Evolutionary conservation across 2,797 vertebrate species (phyloP).

Genomic region (Periparus ater): DNA sequence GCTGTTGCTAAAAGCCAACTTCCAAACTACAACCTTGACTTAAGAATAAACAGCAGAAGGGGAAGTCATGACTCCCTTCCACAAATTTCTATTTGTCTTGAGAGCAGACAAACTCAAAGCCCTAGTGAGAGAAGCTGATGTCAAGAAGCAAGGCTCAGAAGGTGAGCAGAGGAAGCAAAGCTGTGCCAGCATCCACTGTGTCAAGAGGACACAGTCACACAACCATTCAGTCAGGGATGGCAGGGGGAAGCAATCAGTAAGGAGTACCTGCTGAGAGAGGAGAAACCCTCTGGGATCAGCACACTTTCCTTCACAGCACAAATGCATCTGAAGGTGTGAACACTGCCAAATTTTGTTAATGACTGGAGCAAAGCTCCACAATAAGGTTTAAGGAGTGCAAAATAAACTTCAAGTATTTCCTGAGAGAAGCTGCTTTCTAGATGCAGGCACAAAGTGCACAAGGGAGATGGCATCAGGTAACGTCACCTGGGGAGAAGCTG

Average conservation of each 20-base stretch:
- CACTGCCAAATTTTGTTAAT: background rate
- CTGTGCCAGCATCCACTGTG: background rate
- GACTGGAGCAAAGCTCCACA: background rate
- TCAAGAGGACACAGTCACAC: rapidly evolving
- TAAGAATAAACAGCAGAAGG: constrained; percentile 12
- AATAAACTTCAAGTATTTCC: background rate
- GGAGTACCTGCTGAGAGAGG: background rate
- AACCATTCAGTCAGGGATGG: background rate
- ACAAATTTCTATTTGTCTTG: background rate
- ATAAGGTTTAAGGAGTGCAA: background rate
- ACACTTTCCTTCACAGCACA: background rate
- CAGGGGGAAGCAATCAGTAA: background rate
- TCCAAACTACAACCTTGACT: background rate
- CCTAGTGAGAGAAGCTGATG: background rate
- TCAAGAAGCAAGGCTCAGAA: background rate
- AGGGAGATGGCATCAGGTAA: background rate
- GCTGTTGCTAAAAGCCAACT: background rate
- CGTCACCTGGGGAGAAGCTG: background rate
- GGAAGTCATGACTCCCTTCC: background rate
- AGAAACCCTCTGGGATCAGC: background rate
- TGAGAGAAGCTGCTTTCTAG: background rate
- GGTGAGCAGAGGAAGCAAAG: background rate
- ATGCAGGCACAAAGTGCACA: background rate
- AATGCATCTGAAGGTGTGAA: rapidly evolving
- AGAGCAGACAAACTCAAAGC: background rate